A percentile compares a stretch with the other conserved stretches of the same genome.
Conservation (phyloP, 2,888 invertebrate genomes). For the Dioctria rufipes region DNA sequence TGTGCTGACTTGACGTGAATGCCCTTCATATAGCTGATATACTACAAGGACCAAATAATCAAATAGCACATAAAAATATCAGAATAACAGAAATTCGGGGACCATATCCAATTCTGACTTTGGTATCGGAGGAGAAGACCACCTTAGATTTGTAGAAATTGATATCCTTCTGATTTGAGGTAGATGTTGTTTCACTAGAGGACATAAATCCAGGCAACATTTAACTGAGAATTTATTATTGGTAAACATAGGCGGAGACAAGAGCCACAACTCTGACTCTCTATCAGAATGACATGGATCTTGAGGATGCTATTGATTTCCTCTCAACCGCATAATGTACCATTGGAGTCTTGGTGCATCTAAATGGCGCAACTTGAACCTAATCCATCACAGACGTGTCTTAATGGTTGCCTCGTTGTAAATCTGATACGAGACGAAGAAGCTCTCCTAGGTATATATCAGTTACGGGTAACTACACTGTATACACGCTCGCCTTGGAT, state of each 20-base stretch:
- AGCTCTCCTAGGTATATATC: slow-evolving; percentile 3
- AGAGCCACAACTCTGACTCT: slow-evolving; percentile 39
- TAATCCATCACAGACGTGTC: slow-evolving; percentile 50
- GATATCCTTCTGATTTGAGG: background rate
- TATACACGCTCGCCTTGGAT: background rate
- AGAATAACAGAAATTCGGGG: no score
- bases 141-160: background rate
- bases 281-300: slow-evolving; percentile 21
- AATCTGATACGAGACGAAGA: slow-evolving; percentile 37
- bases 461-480: background rate
- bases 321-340: slow-evolving; percentile 46
- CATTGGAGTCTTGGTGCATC: slow-evolving; percentile 40
- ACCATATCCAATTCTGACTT: no score
- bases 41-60: background rate
- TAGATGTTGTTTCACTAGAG: slow-evolving; percentile 2
- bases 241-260: slow-evolving; percentile 29
- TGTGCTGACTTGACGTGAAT: background rate
- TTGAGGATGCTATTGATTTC: slow-evolving; percentile 50
- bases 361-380: slow-evolving; percentile 44
- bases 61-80: no score
- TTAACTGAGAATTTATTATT: slow-evolving; percentile 39
- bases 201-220: slow-evolving; percentile 8
- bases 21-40: background rate
- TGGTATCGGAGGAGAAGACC: background rate
- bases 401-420: slow-evolving; percentile 17